Evolutionary conservation across 2,888 invertebrate genomes (phyloP), one percentile per base, ranked within the genome.

Genomic region (Hydraecia micacea): DNA sequence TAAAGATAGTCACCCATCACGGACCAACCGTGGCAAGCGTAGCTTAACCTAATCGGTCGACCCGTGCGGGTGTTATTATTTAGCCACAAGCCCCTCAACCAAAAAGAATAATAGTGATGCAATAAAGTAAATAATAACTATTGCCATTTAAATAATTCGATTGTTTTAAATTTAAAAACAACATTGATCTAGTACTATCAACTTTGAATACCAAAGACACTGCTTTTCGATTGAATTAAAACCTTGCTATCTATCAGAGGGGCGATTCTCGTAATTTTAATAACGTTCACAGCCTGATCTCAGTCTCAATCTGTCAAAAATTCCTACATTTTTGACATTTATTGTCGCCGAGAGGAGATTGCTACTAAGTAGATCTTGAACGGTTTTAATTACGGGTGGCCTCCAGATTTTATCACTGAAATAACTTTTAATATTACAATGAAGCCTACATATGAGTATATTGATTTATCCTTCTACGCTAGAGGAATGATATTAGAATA

Each of bases 191-290:
- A 39, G 65, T 46, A 46, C 52, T 69, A 25, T 60, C 11, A 81
- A 67, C 39, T 81, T 52, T 91, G 60, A 81, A 81, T 71, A 71
- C n/a, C 15, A 63, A 75, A 72, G 67, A 55, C n/a, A 15, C 52
- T 15, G 21, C 25, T 46, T 60, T 46, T 60, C 42, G 25, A 77
- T 73, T 72, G 46, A 69, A 60, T 69, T 77, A 66, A 60, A 69
- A 66, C 18, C 21, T 65, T 60, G 49, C n/a, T 42, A 52, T 60
- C n/a, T 42, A 52, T 60, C 36, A 58, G 25, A 49, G 7, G 1
- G 21, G 52, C 52, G 21, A 52, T 52, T 52, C 52, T 18, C 49
- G 6, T 18, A 18, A 18, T 49, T 18, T 18, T 18, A 7, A 7
- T 0, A 49, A 7, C 18, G 7, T 49, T 49, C 18, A 49, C 18